Evolutionary conservation across 2,113 vertebrate genomes (phyloP).

Genomic region (Oxygymnocypris stewartii): DNA sequence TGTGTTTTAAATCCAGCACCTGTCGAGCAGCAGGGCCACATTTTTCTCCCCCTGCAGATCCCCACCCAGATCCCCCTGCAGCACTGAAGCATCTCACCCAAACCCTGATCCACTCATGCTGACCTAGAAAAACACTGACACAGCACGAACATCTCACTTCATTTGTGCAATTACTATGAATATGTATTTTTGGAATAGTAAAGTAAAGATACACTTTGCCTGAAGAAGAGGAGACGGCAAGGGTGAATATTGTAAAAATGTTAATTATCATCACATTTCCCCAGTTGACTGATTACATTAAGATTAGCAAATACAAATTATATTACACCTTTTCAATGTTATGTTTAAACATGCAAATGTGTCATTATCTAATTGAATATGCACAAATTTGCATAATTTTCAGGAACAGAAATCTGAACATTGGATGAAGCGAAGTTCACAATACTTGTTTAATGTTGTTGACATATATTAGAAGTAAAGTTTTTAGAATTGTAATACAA

Average conservation of each 20-base stretch:
- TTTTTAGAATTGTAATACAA: too few relatives aligned
- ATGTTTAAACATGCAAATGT: not conserved
- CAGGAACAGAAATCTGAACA: not conserved
- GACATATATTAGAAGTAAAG: not conserved
- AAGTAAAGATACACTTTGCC: too few relatives aligned
- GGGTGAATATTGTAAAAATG: too few relatives aligned
- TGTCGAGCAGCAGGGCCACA: constrained; percentile 2
- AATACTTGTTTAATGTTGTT: not conserved
- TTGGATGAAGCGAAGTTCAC: not conserved
- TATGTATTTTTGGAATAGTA: not conserved
- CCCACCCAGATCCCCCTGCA: not conserved
- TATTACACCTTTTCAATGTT: not conserved
- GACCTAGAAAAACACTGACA: not conserved
- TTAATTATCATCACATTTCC: not conserved
- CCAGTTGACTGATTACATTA: not conserved
- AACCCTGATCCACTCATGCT: not conserved
- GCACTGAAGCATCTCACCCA: not conserved
- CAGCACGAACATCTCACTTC: not conserved
- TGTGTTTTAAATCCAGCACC: constrained; percentile 10
- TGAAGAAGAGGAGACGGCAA: too few relatives aligned
- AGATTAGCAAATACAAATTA: not conserved
- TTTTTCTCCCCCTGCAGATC: not conserved
- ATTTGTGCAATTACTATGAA: not conserved
- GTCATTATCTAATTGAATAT: not conserved
- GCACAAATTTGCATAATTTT: not conserved